phyloP scores from a whole-genome alignment of 1,140 invertebrate species.

The Drosophila persimilis region DNA sequence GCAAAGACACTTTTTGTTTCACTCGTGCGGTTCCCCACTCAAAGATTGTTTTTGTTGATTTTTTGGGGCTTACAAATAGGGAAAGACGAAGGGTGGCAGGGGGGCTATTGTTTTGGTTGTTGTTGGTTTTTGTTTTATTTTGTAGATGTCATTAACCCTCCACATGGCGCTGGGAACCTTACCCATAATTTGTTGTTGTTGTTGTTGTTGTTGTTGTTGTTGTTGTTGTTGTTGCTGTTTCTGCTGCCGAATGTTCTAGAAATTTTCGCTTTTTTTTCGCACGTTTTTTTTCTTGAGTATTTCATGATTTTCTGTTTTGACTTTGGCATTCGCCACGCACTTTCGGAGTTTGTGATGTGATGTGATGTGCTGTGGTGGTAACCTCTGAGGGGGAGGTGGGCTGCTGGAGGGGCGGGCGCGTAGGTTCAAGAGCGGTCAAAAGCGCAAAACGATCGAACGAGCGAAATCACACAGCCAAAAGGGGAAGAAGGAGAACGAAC shows the following conservation, averaged over 20 bases:
- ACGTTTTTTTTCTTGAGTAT: slow-evolving; percentile 53
- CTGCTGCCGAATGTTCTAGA: slow-evolving; percentile 21
- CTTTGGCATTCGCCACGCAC: slow-evolving; percentile 50
- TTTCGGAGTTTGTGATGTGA: background rate
- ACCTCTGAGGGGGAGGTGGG: background rate
- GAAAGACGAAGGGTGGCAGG: background rate
- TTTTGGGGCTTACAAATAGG: slow-evolving; percentile 4
- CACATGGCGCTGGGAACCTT: slow-evolving; percentile 69
- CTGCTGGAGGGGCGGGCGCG: background rate
- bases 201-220: slow-evolving; percentile 50
- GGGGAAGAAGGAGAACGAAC: too few relatives aligned
- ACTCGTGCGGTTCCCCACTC: slow-evolving; percentile 25
- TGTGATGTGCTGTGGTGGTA: background rate
- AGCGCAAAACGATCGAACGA: slow-evolving; percentile 13
- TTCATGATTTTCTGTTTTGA: slow-evolving; percentile 65
- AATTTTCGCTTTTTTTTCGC: slow-evolving; percentile 51
- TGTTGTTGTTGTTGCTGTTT: slow-evolving; percentile 39
- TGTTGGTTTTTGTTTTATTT: slow-evolving; percentile 18
- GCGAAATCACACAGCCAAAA: background rate
- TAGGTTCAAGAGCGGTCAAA: slow-evolving; percentile 56
- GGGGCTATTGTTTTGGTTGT: slow-evolving; percentile 17
- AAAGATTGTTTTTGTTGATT: slow-evolving; percentile 18
- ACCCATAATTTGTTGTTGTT: slow-evolving; percentile 18
- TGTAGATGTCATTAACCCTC: slow-evolving; percentile 68
- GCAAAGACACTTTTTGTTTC: slow-evolving; percentile 66